Evolutionary conservation across 2,888 invertebrate genomes (phyloP).

Genomic region (Dexiosoma caninum): DNA sequence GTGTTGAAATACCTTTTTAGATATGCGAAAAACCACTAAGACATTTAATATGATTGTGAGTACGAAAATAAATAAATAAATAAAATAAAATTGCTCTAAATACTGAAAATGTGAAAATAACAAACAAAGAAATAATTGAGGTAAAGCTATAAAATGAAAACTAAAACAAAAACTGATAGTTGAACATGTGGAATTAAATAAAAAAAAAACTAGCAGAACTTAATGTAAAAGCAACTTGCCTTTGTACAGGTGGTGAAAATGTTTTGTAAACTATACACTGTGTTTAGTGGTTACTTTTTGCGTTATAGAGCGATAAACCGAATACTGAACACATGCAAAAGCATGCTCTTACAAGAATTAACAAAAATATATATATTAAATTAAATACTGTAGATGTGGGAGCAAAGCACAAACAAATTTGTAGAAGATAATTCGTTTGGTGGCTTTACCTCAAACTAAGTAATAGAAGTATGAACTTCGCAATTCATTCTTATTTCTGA

Average conservation of each 20-base stretch:
- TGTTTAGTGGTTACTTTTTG: constrained; percentile 56
- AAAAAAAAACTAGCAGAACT: not conserved
- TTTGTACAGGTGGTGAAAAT: not conserved
- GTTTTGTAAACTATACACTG: constrained; percentile 9
- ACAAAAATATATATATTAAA: not conserved
- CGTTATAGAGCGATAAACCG: constrained; percentile 50
- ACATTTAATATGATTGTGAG: constrained; percentile 27
- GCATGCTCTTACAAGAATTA: not conserved
- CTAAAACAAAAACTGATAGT: not conserved
- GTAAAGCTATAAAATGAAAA: not conserved
- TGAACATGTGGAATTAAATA: not conserved
- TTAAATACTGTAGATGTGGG: too few relatives aligned
- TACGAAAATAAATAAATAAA: not conserved
- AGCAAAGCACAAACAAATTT: too few relatives aligned
- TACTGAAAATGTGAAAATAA: not conserved
- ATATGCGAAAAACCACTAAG: constrained; percentile 50
- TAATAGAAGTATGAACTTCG: too few relatives aligned
- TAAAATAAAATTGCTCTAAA: not conserved
- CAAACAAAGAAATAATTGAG: not conserved
- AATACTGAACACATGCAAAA: not conserved
- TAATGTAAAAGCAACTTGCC: not conserved
- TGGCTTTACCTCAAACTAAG: too few relatives aligned
- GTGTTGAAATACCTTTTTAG: constrained; percentile 37
- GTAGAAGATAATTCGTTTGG: too few relatives aligned
- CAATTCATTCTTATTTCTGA: too few relatives aligned